A percentile compares a stretch with the other conserved stretches of the same genome.
These are phyloP conservation scores for Aporophyla lueneburgensis DNA, from an alignment of 2,888 invertebrate genomes.

Conservation along the genomic window DNA sequence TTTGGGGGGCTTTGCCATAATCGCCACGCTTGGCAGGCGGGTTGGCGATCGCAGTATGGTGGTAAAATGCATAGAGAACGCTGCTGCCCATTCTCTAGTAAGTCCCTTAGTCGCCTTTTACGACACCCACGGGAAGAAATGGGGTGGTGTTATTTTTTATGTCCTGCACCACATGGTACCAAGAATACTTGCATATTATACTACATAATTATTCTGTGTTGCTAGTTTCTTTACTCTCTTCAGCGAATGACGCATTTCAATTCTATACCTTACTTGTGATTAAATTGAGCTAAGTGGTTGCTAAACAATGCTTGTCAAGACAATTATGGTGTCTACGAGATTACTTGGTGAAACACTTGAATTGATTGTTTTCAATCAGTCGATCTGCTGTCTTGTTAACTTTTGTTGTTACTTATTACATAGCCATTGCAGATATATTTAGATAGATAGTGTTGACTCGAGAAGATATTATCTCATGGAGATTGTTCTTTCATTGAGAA, in stretches of 20 bases:
- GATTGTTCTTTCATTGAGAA: neutral
- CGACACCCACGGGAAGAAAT: too few relatives aligned
- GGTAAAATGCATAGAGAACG: too few relatives aligned
- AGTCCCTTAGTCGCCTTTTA: too few relatives aligned
- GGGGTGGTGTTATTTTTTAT: too few relatives aligned
- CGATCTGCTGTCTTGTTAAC: neutral
- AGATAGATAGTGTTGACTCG: too few relatives aligned
- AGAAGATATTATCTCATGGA: neutral
- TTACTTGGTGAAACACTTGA: neutral
- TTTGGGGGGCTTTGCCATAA: too few relatives aligned
- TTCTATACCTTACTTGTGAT: neutral
- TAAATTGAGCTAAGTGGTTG: constrained; percentile 24
- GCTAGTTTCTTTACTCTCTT: constrained; percentile 1
- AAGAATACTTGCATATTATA: neutral
- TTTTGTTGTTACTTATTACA: neutral
- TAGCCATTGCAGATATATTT: neutral
- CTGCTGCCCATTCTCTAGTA: too few relatives aligned
- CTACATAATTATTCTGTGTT: constrained; percentile 1
- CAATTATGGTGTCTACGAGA: constrained; percentile 16
- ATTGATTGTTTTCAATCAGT: constrained; percentile 34
- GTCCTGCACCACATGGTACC: too few relatives aligned
- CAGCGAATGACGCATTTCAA: constrained; percentile 16
- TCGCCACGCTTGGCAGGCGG: too few relatives aligned
- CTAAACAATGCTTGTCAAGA: constrained; percentile 24
- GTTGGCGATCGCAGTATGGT: too few relatives aligned